A percentile compares a stretch with the other conserved stretches of the same genome.
These are phyloP conservation scores for Antechinus stuartii DNA, from an alignment of 2,113 vertebrate species.

Conservation along the genomic window DNA sequence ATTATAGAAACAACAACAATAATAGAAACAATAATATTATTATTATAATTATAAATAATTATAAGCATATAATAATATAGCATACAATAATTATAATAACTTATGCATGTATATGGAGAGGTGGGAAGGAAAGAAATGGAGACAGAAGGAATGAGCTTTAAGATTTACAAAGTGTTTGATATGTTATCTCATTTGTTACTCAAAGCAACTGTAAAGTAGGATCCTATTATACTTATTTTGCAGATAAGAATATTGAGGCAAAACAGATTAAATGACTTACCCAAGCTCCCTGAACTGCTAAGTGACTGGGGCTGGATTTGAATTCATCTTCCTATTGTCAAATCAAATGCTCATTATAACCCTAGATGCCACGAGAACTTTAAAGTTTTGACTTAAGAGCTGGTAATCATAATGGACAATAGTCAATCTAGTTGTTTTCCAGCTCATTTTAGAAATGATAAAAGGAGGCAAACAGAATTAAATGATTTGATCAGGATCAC, in stretches of 20 bases:
- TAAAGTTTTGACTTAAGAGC: background rate
- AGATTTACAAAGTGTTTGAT: background rate
- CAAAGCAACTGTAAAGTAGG: background rate
- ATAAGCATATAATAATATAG: no score
- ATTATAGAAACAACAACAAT: background rate
- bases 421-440: background rate
- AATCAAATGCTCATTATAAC: background rate
- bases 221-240: background rate
- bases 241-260: background rate
- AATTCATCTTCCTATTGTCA: background rate
- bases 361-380: background rate
- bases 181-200: background rate
- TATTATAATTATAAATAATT: no score
- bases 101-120: background rate
- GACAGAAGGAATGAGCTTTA: background rate
- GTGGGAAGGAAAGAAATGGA: background rate
- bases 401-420: background rate
- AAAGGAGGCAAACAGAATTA: background rate
- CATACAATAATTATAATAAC: background rate
- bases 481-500: background rate
- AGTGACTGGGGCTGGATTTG: background rate
- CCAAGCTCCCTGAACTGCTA: background rate
- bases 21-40: background rate
- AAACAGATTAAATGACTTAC: background rate
- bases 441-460: background rate